Evolutionary conservation across 2,113 vertebrate genomes (phyloP), one percentile per base, ranked within the genome.

Genomic region (Seriola dumerili): DNA sequence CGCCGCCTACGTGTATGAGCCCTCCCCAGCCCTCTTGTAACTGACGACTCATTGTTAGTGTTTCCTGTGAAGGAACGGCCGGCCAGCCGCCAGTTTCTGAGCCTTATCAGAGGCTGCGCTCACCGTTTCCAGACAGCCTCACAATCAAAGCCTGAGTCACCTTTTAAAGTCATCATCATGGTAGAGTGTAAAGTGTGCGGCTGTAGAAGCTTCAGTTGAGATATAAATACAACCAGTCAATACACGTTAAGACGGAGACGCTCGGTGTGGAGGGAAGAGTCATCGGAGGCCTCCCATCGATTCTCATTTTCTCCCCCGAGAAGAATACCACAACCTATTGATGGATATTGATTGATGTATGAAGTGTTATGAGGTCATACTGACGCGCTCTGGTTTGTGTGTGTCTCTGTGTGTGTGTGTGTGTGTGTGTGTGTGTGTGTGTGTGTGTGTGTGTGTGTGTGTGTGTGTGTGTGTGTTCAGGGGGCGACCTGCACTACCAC

Each of bases 401-500:
- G 8, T 88, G 48, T 88, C 36, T 52, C 12, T 81, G 8, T 74
- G 6, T 52, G 3, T 85, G 10, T 88, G 48, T 88, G 38, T 52
- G 12, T 86, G 8, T 88, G 48, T 88, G 38, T 52, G 14, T 81
- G 10, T 74, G 6, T 52, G 3, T 85, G 10, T 88, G 48, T 88
- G 38, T 52, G 12, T 81, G 10, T 74, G 6, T 52, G 3, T 86
- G 10, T 88, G 48, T 88, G 38, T 52, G 8, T 74, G 4, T 52
- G 3, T 86, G 10, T 88, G 48, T 88, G 6, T 52, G 3, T 85
- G 10, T 88, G 48, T 88, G 38, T 48, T 82, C 83, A 99, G 98
- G 98, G 10, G 98, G 98, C 0, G 98, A 99, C 85, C 94, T 99
- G 92, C 98, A 99, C 93, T 99, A 99, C 84, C 98, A 99, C 91